Evolutionary conservation across 1,140 invertebrate species (phyloP), one percentile per base, ranked within the genome.

Genomic region (Choristoneura fumiferana): DNA sequence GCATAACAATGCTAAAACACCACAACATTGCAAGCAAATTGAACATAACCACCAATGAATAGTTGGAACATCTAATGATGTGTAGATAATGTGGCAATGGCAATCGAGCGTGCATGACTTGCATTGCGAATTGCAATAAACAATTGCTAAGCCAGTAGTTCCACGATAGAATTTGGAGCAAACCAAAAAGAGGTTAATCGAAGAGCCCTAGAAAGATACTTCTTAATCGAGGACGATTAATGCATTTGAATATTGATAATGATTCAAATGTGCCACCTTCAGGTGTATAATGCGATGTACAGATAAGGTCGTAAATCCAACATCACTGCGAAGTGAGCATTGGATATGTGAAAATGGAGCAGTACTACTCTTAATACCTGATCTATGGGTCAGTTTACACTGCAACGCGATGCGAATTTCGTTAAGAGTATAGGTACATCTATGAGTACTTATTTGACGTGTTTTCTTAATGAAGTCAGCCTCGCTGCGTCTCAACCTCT

Each of bases 21-120:
- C 22, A 49, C 18, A 49, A 49, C 43, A 49, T 49, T 49, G 17
- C 43, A 49, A 49, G 43, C 43, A 49, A 49, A 49, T 33, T 49
- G 43, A 49, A 15, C 18, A 49, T 45, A 45, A 45, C 22, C 43
- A 49, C 43, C 22, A 29, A 49, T 49, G n/a, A n/a, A n/a, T n/a
- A n/a, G n/a, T n/a, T 49, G 18, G 43, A 49, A 29, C 43, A 49
- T 49, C n/a, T 49, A 49, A 49, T 49, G 22, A 33, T 17, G 43
- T 22, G 18, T 49, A 3, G 2, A 22, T 29, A n/a, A n/a, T n/a
- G n/a, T n/a, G n/a, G n/a, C n/a, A n/a, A 18, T 49, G 22, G 18
- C 43, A 22, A 49, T 49, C 18, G 43, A 49, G 43, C 43, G 43
- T 49, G 43, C 43, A 18, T 49, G 22, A 33, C 40, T 49, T 49